phyloP scores from a whole-genome alignment of 2,888 invertebrate species.

The Scelioninae gen. 2 region DNA sequence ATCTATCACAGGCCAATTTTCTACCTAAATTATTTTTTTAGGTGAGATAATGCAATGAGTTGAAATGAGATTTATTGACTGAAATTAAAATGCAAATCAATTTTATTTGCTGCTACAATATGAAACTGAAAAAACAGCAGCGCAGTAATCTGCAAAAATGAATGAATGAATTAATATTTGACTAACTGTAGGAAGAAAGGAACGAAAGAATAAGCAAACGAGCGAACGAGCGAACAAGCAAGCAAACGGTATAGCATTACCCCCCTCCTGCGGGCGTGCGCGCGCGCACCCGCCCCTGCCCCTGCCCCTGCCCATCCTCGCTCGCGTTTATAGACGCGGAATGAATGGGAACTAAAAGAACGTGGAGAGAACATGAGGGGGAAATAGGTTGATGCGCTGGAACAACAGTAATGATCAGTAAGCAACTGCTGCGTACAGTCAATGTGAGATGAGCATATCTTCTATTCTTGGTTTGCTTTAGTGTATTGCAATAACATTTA shows the following conservation, averaged over 20 bases:
- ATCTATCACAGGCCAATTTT: too few relatives aligned
- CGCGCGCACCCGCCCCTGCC: too few relatives aligned
- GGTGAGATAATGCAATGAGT: too few relatives aligned
- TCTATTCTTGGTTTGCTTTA: constrained; percentile 5
- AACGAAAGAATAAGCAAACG: too few relatives aligned
- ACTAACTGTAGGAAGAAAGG: constrained; percentile 1
- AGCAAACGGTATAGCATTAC: constrained; percentile 55
- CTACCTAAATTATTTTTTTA: too few relatives aligned
- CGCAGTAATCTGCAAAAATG: too few relatives aligned
- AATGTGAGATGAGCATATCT: constrained; percentile 25
- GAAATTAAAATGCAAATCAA: too few relatives aligned
- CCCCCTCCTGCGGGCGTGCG: constrained; percentile 36
- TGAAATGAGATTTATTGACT: too few relatives aligned
- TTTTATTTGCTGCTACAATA: too few relatives aligned
- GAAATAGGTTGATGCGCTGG: constrained; percentile 52
- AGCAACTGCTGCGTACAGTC: constrained; percentile 46
- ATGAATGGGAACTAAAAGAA: constrained; percentile 40
- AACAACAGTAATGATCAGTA: constrained; percentile 51
- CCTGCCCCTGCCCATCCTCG: too few relatives aligned
- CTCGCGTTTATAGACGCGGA: constrained; percentile 23
- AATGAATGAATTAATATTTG: constrained; percentile 5
- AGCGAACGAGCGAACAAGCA: constrained; percentile 32
- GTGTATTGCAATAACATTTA: too few relatives aligned
- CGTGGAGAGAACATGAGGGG: constrained; percentile 36
- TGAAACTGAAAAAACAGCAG: too few relatives aligned